A percentile compares a stretch with the other conserved stretches of the same genome.
These are phyloP conservation scores for Andrena chrysosceles DNA, from an alignment of 2,888 invertebrate genomes.

Conservation along the genomic window DNA sequence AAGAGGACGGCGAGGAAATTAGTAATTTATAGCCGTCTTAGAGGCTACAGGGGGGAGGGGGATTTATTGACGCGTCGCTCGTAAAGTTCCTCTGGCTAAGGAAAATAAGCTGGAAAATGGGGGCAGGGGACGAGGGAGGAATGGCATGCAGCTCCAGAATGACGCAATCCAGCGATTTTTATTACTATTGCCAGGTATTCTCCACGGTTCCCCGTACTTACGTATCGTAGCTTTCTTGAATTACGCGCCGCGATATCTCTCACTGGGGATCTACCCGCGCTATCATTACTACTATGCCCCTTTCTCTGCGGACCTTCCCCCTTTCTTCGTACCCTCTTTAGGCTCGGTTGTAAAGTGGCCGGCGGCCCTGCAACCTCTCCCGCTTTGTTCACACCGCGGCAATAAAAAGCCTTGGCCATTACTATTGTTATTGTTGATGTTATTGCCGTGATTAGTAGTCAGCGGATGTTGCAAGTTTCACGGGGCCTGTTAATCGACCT, in stretches of 20 bases:
- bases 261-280: conserved; percentile 53
- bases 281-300: conserved; percentile 60
- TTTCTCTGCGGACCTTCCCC: conserved; percentile 39
- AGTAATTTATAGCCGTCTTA: conserved; percentile 57
- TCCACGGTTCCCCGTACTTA: conserved; percentile 29
- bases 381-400: conserved; percentile 66
- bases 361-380: conserved; percentile 46
- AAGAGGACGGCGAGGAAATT: conserved; percentile 58
- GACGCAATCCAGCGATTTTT: conserved; percentile 59
- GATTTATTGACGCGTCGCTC: conserved; percentile 51
- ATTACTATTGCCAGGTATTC: conserved; percentile 40
- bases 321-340: conserved; percentile 50
- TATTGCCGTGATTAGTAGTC: conserved; percentile 70
- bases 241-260: conserved; percentile 63
- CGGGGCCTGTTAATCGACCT: conserved; percentile 39
- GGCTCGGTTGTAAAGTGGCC: conserved; percentile 65
- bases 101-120: conserved; percentile 40
- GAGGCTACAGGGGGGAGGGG: conserved; percentile 22
- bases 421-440: conserved; percentile 69
- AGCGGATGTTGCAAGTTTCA: conserved; percentile 51
- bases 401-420: conserved; percentile 68
- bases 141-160: conserved; percentile 21
- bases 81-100: conserved; percentile 39
- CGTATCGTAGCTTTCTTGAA: conserved; percentile 65
- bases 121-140: not conserved